Evolutionary conservation across 2,113 vertebrate species (phyloP).

Genomic region (Dicaeum eximium): DNA sequence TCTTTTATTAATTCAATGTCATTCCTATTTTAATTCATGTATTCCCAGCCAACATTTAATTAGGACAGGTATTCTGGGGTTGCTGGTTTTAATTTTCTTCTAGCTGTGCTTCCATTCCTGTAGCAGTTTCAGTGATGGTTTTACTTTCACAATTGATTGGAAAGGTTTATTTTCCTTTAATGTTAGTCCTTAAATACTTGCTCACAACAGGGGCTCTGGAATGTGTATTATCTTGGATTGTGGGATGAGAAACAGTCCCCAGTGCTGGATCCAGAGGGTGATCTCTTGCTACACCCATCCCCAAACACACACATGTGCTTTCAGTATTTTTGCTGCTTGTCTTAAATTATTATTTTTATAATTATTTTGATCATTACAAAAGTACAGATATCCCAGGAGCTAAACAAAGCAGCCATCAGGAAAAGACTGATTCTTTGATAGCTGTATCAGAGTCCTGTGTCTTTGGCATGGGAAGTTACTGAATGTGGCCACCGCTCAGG

Average conservation of each 20-base stretch:
- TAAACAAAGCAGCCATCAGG: neutral
- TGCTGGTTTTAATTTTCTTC: slow-evolving; percentile 31
- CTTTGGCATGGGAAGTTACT: neutral
- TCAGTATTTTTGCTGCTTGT: neutral
- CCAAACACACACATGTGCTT: neutral
- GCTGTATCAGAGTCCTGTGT: neutral
- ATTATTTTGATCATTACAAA: neutral
- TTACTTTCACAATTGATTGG: slow-evolving; percentile 11
- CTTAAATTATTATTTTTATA: neutral
- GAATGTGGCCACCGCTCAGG: neutral
- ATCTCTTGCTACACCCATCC: neutral
- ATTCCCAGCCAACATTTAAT: neutral
- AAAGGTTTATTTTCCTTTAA: slow-evolving; percentile 29
- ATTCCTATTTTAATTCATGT: neutral
- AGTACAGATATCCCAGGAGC: neutral
- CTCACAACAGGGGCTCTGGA: neutral
- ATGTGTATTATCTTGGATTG: neutral
- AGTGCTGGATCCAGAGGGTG: neutral
- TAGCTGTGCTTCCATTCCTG: slow-evolving; percentile 20
- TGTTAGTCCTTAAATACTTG: slow-evolving; percentile 12
- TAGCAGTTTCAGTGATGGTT: neutral
- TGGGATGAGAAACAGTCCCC: neutral
- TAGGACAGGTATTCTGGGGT: slow-evolving; percentile 13
- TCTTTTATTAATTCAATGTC: neutral
- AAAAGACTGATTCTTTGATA: neutral